Evolutionary conservation across 1,140 invertebrate genomes (phyloP).

Genomic region (Lordiphosa stackelbergi): DNA sequence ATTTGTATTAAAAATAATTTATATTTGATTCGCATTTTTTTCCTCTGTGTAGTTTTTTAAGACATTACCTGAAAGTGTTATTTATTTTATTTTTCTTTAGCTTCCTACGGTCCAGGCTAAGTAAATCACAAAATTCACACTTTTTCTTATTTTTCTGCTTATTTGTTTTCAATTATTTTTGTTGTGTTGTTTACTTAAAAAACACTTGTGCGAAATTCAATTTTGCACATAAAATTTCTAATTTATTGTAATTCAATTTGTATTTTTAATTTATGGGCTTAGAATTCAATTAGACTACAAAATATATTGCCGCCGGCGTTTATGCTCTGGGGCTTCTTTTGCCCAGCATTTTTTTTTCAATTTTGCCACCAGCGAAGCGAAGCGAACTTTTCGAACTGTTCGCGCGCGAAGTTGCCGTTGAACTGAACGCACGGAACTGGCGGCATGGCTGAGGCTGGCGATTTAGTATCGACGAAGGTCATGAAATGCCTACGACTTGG

Average conservation of each 20-base stretch:
- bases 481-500: neutral
- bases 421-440: conserved; percentile 39
- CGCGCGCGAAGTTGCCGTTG: conserved; percentile 67
- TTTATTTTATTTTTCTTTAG: neutral
- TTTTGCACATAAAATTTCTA: conserved; percentile 7
- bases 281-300: conserved; percentile 51
- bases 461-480: conserved; percentile 1
- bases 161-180: conserved; percentile 6
- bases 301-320: conserved; percentile 55
- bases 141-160: conserved; percentile 16
- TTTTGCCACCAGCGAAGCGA: conserved; percentile 10
- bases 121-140: conserved; percentile 9
- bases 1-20: too few species aligned
- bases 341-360: conserved; percentile 27
- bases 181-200: conserved; percentile 20
- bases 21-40: too few species aligned
- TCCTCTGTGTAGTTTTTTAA: too few species aligned
- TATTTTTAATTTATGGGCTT: conserved; percentile 25
- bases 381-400: conserved; percentile 53
- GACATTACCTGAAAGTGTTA: too few species aligned
- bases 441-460: conserved; percentile 11
- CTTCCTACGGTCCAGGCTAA: too few species aligned
- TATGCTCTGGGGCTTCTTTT: neutral
- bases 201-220: conserved; percentile 4
- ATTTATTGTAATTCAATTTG: conserved; percentile 19